These are phyloP conservation scores for Albula glossodonta DNA, from an alignment of 2,113 vertebrate genomes.

Conservation along the genomic window DNA sequence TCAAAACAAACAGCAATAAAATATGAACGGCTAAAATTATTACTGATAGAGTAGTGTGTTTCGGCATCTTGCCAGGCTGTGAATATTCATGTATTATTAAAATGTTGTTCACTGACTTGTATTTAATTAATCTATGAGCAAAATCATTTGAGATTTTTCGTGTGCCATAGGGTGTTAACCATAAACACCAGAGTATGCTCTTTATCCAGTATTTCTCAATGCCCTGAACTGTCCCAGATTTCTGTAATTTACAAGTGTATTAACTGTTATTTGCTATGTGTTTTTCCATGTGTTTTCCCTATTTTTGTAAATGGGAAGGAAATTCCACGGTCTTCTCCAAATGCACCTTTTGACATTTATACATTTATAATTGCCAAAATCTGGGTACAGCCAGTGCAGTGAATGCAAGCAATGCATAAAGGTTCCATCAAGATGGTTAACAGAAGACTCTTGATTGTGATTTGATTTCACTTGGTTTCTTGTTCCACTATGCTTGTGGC, in stretches of 20 bases:
- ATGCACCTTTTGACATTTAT: too few species aligned
- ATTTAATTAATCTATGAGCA: neutral
- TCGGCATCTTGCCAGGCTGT: neutral
- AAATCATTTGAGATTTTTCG: neutral
- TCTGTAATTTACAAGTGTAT: neutral
- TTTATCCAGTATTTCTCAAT: neutral
- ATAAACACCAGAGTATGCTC: neutral
- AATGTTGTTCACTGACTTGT: neutral
- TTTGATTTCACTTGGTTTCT: too few species aligned
- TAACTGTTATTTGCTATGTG: neutral
- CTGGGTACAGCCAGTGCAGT: too few species aligned
- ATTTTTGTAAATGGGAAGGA: neutral
- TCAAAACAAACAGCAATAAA: constrained; percentile 12
- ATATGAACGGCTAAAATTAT: neutral
- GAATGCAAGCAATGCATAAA: too few species aligned
- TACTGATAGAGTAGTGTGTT: neutral
- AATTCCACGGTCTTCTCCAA: neutral
- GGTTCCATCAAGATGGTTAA: too few species aligned
- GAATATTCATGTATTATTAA: constrained; percentile 1
- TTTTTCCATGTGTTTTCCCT: neutral
- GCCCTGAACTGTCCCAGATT: neutral
- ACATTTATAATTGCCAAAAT: too few species aligned
- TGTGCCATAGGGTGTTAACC: neutral
- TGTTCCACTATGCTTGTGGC: too few species aligned
- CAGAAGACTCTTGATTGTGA: too few species aligned